Evolutionary conservation across 2,113 vertebrate genomes (phyloP).

Genomic region (Drymodes brunneopygia): DNA sequence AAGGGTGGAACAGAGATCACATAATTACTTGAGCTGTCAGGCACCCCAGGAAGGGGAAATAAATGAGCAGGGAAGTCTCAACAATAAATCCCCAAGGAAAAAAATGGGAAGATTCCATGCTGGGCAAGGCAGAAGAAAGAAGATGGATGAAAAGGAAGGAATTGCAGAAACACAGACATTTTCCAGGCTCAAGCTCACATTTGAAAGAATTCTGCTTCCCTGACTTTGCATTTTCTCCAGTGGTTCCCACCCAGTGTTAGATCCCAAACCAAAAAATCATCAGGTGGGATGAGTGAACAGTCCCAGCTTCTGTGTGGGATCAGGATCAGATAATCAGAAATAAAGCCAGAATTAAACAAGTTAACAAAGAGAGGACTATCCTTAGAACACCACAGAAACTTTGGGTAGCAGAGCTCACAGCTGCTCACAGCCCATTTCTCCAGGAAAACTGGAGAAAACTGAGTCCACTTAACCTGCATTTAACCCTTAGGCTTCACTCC

Average conservation of each 20-base stretch:
- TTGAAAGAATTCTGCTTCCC: neutral
- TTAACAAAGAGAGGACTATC: neutral
- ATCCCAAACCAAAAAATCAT: neutral
- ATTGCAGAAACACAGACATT: neutral
- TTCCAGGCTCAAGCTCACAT: neutral
- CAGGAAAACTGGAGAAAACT: neutral
- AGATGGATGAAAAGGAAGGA: neutral
- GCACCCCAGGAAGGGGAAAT: neutral
- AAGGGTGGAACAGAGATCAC: neutral
- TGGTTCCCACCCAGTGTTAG: neutral
- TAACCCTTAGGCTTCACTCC: neutral
- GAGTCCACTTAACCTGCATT: neutral
- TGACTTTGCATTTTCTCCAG: neutral
- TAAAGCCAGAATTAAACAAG: neutral
- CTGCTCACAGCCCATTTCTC: neutral
- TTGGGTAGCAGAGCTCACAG: accelerated
- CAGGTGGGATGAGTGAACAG: neutral
- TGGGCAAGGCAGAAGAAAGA: neutral
- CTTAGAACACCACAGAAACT: neutral
- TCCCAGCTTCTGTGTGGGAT: neutral
- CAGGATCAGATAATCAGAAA: neutral
- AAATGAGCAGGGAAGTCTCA: neutral
- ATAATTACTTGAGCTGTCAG: neutral
- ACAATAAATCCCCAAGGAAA: neutral
- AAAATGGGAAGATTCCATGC: neutral